Evolutionary conservation across 2,113 vertebrate genomes (phyloP).

Genomic region (Xenopus borealis): DNA sequence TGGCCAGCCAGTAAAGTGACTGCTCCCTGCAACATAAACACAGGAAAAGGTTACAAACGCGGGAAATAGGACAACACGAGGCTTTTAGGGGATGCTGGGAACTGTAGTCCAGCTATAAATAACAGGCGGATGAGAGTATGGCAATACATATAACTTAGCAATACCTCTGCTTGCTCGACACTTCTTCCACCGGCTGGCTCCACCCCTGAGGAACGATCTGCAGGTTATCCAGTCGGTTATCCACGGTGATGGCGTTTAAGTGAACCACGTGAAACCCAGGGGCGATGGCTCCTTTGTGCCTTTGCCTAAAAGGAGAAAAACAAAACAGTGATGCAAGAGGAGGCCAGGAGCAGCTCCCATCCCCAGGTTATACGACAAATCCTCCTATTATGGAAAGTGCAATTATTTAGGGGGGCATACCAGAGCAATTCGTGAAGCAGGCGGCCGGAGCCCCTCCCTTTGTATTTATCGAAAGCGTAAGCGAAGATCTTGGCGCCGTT

Average conservation of each 20-base stretch:
- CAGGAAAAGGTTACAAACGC: no score
- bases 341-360: no score
- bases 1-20: slow-evolving; percentile 96
- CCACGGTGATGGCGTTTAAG: slow-evolving; percentile 92
- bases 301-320: slow-evolving; percentile 73
- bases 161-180: slow-evolving; percentile 95
- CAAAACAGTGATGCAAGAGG: no score
- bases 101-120: no score
- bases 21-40: slow-evolving; percentile 76
- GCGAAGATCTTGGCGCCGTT: slow-evolving; percentile 98
- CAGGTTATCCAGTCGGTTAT: slow-evolving; percentile 94
- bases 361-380: no score
- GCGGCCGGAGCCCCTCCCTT: slow-evolving; percentile 87
- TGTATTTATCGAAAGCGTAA: slow-evolving; percentile 93
- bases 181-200: slow-evolving; percentile 89
- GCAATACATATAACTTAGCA: no score
- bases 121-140: no score
- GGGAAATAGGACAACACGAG: no score
- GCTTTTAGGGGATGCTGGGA: no score
- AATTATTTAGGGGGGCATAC: slow-evolving; percentile 61
- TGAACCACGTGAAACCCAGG: slow-evolving; percentile 95
- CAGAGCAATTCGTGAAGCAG: slow-evolving; percentile 92
- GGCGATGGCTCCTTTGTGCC: slow-evolving; percentile 91
- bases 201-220: slow-evolving; percentile 88
- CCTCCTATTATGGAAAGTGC: no score